Conservation (phyloP, 2,888 invertebrate genomes). For the Phania funesta region DNA sequence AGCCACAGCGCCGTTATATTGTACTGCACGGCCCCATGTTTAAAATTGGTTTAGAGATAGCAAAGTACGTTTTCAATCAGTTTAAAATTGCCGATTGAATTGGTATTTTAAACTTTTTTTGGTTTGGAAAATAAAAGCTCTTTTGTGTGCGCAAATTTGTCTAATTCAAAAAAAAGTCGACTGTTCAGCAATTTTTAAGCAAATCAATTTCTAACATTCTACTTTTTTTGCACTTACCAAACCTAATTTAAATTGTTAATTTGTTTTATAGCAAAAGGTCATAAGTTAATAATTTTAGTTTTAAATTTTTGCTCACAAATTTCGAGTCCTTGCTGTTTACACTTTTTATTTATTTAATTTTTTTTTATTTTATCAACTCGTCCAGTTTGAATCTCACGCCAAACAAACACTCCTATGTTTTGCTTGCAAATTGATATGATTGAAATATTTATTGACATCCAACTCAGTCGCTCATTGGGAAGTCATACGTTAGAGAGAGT, state of each 20-base stretch:
- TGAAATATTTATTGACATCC: conserved; percentile 49
- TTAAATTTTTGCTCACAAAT: neutral
- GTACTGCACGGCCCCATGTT: no score
- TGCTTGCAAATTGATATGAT: conserved; percentile 37
- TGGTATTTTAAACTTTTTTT: no score
- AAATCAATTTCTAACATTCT: neutral
- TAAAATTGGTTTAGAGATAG: no score
- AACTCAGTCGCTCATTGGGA: neutral
- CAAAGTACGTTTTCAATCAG: no score
- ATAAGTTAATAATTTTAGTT: neutral
- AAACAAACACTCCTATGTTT: conserved; percentile 1
- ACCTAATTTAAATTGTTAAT: neutral
- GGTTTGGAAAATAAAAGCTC: no score
- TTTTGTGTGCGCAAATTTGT: no score
- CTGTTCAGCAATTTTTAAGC: neutral
- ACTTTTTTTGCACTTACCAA: neutral
- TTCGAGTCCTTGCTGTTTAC: neutral
- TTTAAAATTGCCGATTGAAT: no score
- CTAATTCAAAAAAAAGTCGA: neutral
- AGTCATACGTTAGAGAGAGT: conserved; percentile 13
- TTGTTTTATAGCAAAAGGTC: neutral
- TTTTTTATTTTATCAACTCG: neutral
- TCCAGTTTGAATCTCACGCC: neutral
- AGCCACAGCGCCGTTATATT: no score
- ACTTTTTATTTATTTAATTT: conserved; percentile 2